phyloP scores from a whole-genome alignment of 2,888 invertebrate genomes.

The Ephialtes manifestator region DNA sequence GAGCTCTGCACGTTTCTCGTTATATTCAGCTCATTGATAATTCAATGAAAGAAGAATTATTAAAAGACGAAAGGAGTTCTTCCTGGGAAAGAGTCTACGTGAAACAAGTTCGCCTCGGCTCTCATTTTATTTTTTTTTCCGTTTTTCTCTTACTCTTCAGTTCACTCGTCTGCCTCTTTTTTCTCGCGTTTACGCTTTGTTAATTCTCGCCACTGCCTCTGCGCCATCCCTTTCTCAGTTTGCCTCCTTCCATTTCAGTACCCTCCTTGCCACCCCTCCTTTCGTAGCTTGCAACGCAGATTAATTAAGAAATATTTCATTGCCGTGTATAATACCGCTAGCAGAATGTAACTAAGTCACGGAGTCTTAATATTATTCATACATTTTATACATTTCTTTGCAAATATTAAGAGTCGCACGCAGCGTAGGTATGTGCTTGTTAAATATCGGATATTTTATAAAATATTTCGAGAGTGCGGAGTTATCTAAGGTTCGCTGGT shows the following conservation, averaged over 20 bases:
- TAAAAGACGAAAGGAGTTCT: constrained; percentile 29
- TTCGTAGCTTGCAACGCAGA: constrained; percentile 60
- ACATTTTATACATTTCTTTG: constrained; percentile 39
- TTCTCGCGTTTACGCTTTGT: constrained; percentile 66
- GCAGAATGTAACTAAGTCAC: constrained; percentile 62
- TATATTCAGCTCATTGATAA: constrained; percentile 39
- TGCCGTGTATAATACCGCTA: constrained; percentile 49
- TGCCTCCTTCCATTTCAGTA: constrained; percentile 25
- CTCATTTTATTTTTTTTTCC: constrained; percentile 1
- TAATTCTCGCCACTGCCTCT: constrained; percentile 64
- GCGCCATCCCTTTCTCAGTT: constrained; percentile 48
- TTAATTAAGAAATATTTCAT: constrained; percentile 69
- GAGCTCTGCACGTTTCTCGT: constrained; percentile 17
- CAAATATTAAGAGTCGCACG: constrained; percentile 35
- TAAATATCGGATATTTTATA: neutral
- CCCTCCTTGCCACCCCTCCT: neutral
- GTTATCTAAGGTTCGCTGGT: neutral
- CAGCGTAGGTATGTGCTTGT: neutral
- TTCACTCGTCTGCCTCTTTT: constrained; percentile 50
- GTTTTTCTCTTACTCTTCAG: constrained; percentile 30
- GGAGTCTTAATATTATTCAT: constrained; percentile 60
- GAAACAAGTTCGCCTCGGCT: constrained; percentile 29
- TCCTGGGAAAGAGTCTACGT: constrained; percentile 27
- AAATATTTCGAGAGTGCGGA: neutral
- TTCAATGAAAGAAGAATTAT: constrained; percentile 33